Base-by-base conservation (phyloP, 2,113 vertebrate species). In the Hiodon tergisus region DNA sequence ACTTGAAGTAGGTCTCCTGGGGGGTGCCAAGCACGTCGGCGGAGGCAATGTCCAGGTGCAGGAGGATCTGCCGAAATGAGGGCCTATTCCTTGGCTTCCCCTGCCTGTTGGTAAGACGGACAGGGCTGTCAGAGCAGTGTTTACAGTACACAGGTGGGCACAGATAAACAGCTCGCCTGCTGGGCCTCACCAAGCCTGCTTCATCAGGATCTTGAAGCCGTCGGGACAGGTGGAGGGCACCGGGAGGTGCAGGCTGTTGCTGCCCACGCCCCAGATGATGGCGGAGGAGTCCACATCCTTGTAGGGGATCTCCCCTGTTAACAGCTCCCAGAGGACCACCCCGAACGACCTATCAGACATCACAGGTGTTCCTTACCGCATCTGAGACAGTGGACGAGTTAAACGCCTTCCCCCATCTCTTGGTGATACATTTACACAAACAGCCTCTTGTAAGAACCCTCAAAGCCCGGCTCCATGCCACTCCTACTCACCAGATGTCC, bases 161-260 rank as follows among this genome's bases (percentile, higher is more conserved):
- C 31, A 31, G 31, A 31, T 31, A 31, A 31, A 31, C 31, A 0
- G 31, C 31, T 31, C 31, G 31, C 31, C 31, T 31, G 31, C 31
- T 31, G 31, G 31, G 31, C 48, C 90, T 92, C 91, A 98, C 97
- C 97, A 99, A 9, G 96, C 96, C 84, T 99, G 97, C 82, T 96
- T 98, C 97, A 99, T 98, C 79, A 99, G 96, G 87, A 99, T 96
- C 88, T 98, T 98, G 90, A 99, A 99, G 77, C 97, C 97, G 54
- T 98, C 97, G 0, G 97, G 97, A 82, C 96, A 98, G 17, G 97
- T 98, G 67, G 97, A 98, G 74, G 97, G 97, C 73, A 99, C 97
- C 0, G 97, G 97, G 76, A 99, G 97, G 83, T 99, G 97, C 2
- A 99, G 89, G 81, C 97, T 99, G 83, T 99, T 99, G 82, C 97